These are phyloP conservation scores for Drosophila repleta DNA, from an alignment of 1,140 invertebrate genomes.

Conservation along the genomic window DNA sequence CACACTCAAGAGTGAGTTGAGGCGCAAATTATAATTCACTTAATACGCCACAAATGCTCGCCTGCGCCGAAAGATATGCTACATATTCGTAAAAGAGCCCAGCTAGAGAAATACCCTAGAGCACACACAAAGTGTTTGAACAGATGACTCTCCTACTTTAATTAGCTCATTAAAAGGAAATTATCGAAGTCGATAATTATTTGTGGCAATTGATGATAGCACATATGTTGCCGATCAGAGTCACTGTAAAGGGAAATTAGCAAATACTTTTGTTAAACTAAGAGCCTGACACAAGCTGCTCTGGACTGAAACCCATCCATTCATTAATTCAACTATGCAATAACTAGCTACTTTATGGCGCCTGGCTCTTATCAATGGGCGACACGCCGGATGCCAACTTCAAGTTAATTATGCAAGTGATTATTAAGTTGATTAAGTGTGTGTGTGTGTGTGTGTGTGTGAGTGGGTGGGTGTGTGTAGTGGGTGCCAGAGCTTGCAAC, in stretches of 20 bases:
- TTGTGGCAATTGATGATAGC: too few species aligned
- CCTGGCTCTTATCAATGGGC: conserved; percentile 32
- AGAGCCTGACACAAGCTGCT: not conserved
- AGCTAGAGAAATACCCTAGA: too few species aligned
- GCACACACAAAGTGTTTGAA: too few species aligned
- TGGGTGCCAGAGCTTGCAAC: conserved; percentile 22
- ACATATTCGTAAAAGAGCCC: not conserved
- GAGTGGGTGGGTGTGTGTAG: not conserved
- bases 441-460: conserved; percentile 2
- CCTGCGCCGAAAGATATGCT: conserved; percentile 26
- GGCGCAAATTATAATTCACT: conserved; percentile 43
- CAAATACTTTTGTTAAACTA: too few species aligned
- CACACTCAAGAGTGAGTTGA: not conserved
- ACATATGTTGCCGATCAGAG: too few species aligned
- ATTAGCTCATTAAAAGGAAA: too few species aligned
- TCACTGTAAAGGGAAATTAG: too few species aligned
- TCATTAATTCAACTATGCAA: not conserved
- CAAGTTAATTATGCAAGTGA: conserved; percentile 40
- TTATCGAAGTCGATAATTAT: too few species aligned
- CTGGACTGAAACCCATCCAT: not conserved
- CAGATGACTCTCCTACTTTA: too few species aligned
- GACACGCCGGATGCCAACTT: conserved; percentile 39
- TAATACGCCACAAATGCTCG: conserved; percentile 19
- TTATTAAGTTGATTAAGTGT: conserved; percentile 45
- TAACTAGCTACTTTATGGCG: conserved; percentile 1